Evolutionary conservation across 2,888 invertebrate genomes (phyloP).

Genomic region (Agonopterix arenella): DNA sequence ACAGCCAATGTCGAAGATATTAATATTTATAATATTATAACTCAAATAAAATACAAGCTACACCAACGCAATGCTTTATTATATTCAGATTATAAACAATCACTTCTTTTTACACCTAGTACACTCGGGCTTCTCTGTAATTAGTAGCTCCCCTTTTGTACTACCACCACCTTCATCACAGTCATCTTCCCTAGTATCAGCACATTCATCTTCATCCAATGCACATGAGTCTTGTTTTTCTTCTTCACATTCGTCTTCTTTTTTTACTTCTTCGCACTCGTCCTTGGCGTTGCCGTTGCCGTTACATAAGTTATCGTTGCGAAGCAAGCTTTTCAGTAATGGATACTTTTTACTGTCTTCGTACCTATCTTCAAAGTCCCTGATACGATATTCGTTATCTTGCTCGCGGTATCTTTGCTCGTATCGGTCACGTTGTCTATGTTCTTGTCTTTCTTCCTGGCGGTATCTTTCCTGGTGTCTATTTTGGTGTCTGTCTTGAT

Average conservation of each 20-base stretch:
- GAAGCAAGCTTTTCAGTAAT: background rate
- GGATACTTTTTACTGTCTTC: background rate
- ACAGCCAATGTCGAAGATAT: too few species aligned
- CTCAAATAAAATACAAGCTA: too few species aligned
- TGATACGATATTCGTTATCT: too few species aligned
- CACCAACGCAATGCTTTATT: too few species aligned
- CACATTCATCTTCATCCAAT: background rate
- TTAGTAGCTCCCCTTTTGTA: background rate
- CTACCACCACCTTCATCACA: background rate
- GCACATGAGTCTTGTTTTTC: background rate
- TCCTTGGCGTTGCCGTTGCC: background rate
- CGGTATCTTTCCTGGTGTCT: background rate
- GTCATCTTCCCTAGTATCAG: background rate
- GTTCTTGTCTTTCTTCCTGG: background rate
- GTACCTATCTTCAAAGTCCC: background rate
- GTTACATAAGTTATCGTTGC: background rate
- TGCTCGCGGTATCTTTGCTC: background rate
- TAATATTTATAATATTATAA: too few species aligned
- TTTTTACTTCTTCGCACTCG: background rate
- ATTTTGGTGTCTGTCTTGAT: background rate
- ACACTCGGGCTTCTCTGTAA: conserved; percentile 5
- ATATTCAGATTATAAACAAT: too few species aligned
- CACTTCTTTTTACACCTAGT: conserved; percentile 8
- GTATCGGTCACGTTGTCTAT: background rate
- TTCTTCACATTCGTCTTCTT: background rate